Evolutionary conservation across 2,113 vertebrate species (phyloP), one percentile per base, ranked within the genome.

Genomic region (Solea senegalensis): DNA sequence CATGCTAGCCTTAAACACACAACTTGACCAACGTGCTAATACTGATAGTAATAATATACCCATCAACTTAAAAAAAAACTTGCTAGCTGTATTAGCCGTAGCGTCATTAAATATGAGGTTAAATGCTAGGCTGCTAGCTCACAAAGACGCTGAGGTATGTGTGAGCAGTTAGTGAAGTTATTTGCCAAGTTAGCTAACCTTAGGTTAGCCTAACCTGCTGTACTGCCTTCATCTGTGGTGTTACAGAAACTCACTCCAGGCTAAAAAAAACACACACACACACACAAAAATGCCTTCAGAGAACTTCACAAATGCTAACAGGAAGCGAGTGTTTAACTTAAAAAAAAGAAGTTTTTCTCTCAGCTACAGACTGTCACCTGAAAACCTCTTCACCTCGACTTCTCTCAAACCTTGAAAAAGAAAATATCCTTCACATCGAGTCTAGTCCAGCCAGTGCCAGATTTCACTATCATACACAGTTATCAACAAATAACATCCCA

Each of bases 31-130:
- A 14, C 51, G 0, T 68, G 74, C 63, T 68, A 74, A 80, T 59
- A 21, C 43, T 14, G 83, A 86, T 69, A 48, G 45, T 48, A 11
- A 48, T 48, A 48, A 48, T 5, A 45, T 88, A 55, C 41, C 46
- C 53, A 50, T 65, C 34, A 28, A 52, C 60, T 64, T 21, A 21
- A 21, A 51, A 4, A 41, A 16, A 58, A 80, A 84, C 81, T 78
- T 51, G 84, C 83, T 86, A 88, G 77, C 72, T 15, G 21, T 2
- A 68, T 82, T 90, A 89, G 88, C 90, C 2, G 69, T 75, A 85
- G 86, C 81, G 1, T 1, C 73, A 79, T 58, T 76, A 64, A 54
- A 43, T 72, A 27, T 43, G 1, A 53, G 15, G 15, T 15, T 14
- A 15, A 13, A 14, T 1, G 51, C 46, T 48, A 13, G 26, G 45